These are phyloP conservation scores for Heliopora coerulea DNA, from an alignment of 92 coral and sea anemone species.

Conservation along the genomic window DNA sequence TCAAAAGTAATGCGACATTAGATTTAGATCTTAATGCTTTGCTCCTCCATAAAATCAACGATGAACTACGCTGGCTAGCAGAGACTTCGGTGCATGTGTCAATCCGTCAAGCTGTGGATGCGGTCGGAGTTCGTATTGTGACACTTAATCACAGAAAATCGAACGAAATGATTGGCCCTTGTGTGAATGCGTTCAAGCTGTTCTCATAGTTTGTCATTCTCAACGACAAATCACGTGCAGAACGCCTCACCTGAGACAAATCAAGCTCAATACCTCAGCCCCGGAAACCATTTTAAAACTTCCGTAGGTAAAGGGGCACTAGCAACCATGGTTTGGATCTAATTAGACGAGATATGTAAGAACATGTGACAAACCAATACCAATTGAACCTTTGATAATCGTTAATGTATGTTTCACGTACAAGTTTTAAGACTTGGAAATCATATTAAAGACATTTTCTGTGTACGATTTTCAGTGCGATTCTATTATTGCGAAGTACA, in stretches of 20 bases:
- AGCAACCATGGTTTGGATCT: background rate
- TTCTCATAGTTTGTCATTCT: conserved; percentile 20
- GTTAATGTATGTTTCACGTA: background rate
- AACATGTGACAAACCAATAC: background rate
- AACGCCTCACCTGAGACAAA: conserved; percentile 34
- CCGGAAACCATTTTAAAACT: conserved; percentile 32
- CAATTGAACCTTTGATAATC: too few species aligned
- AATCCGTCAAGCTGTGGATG: conserved; percentile 30
- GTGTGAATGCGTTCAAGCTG: conserved; percentile 34
- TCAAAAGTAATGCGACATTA: background rate
- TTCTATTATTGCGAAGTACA: background rate
- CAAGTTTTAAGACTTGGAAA: background rate
- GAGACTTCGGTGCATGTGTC: conserved; percentile 8
- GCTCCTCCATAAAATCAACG: background rate
- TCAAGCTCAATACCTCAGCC: conserved; percentile 16
- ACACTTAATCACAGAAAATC: conserved; percentile 26
- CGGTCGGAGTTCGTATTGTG: conserved; percentile 21
- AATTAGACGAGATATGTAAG: background rate
- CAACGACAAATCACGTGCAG: conserved; percentile 35
- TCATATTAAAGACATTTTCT: background rate
- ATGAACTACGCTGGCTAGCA: background rate
- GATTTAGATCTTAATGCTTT: background rate
- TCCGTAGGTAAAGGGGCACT: conserved; percentile 10
- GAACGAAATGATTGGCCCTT: conserved; percentile 21
- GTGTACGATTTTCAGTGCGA: background rate